These are phyloP conservation scores for Sweltsa coloradensis DNA, from an alignment of 1,140 invertebrate genomes.

Conservation along the genomic window DNA sequence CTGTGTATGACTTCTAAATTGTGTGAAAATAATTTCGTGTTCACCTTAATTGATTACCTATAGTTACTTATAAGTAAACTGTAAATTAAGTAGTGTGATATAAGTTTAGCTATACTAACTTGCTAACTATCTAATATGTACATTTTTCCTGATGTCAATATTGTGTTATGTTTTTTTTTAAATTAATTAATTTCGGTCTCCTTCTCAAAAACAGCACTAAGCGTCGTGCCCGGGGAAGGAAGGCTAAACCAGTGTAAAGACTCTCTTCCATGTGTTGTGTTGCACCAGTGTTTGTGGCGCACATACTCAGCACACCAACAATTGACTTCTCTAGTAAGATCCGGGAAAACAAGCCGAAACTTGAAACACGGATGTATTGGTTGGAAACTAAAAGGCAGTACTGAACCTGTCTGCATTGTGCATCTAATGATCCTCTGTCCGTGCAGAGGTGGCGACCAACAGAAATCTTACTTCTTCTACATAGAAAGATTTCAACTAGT, in stretches of 20 bases:
- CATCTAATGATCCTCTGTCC: slow-evolving; percentile 9
- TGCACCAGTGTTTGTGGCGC: slow-evolving; percentile 11
- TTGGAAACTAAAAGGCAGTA: not conserved
- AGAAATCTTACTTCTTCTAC: too few relatives aligned
- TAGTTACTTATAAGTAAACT: not conserved
- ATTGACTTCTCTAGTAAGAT: slow-evolving; percentile 8
- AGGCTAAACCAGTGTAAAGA: slow-evolving; percentile 29
- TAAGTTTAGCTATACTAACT: not conserved
- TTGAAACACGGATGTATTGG: slow-evolving; percentile 9
- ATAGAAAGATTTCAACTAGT: too few relatives aligned
- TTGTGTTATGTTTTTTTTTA: slow-evolving; percentile 22
- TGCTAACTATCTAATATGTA: slow-evolving; percentile 2
- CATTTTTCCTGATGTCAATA: slow-evolving; percentile 7
- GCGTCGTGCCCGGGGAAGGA: slow-evolving; percentile 44
- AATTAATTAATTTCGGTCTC: slow-evolving; percentile 53
- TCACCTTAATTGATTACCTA: not conserved
- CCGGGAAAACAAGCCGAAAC: slow-evolving; percentile 12
- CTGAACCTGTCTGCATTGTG: slow-evolving; percentile 15
- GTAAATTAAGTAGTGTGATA: slow-evolving; percentile 6
- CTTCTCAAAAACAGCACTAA: slow-evolving; percentile 61
- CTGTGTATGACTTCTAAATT: not conserved
- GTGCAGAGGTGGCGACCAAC: too few relatives aligned
- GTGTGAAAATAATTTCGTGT: not conserved
- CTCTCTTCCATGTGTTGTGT: slow-evolving; percentile 9
- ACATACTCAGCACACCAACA: slow-evolving; percentile 7